Evolutionary conservation across 2,888 invertebrate species (phyloP).

Genomic region (Mantis religiosa): DNA sequence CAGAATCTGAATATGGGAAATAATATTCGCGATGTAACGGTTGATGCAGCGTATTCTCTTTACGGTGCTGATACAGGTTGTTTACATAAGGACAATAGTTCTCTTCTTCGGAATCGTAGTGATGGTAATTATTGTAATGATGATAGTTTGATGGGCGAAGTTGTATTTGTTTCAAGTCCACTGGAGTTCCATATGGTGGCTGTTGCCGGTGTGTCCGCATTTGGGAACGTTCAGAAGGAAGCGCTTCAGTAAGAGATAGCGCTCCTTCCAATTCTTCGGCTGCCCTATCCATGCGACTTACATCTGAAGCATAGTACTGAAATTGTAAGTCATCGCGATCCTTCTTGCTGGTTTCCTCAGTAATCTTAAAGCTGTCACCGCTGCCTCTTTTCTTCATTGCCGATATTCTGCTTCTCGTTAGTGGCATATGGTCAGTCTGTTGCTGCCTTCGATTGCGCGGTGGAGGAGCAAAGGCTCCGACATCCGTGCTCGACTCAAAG

Average conservation of each 20-base stretch:
- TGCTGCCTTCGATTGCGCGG: neutral
- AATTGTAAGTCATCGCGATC: neutral
- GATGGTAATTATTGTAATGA: neutral
- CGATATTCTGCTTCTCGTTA: neutral
- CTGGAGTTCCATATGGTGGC: neutral
- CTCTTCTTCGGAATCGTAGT: neutral
- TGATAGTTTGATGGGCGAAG: neutral
- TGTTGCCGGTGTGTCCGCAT: neutral
- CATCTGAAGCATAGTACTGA: neutral
- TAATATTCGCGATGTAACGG: neutral
- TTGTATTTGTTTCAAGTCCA: neutral
- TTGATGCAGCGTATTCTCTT: neutral
- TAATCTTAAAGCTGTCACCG: too few species aligned
- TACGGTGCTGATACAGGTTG: neutral
- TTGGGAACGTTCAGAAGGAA: neutral
- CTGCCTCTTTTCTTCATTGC: neutral
- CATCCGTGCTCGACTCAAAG: neutral
- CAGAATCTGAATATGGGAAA: neutral
- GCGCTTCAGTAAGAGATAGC: neutral
- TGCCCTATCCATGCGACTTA: neutral
- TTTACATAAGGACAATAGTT: neutral
- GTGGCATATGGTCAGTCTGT: neutral
- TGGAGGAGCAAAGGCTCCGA: neutral
- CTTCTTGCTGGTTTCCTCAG: neutral
- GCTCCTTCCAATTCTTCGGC: neutral